Evolutionary conservation across 2,113 vertebrate species (phyloP).

Genomic region (Lophura nycthemera): DNA sequence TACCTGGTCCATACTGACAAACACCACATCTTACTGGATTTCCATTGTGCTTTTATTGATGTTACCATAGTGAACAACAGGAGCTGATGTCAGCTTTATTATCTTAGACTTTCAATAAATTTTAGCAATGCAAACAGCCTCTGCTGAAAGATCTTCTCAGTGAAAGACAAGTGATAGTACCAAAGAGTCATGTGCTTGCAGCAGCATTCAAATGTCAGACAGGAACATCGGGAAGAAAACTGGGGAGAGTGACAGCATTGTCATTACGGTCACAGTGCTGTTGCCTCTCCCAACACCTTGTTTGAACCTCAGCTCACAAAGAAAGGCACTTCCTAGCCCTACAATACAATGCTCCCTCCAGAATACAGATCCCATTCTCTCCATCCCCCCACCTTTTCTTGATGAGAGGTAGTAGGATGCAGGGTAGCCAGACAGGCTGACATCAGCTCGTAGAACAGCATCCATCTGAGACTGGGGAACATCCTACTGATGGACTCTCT

Average conservation of each 20-base stretch:
- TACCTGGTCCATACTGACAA: background rate
- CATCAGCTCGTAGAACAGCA: background rate
- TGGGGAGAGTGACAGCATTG: background rate
- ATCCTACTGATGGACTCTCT: background rate
- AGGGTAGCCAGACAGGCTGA: background rate
- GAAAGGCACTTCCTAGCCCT: background rate
- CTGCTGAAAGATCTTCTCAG: background rate
- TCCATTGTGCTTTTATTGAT: background rate
- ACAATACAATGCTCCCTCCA: accelerated
- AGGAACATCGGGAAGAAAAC: background rate
- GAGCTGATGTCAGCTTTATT: background rate
- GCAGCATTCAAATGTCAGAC: background rate
- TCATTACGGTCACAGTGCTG: accelerated
- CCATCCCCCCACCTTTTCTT: background rate
- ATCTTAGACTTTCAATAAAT: background rate
- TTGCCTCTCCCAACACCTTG: background rate
- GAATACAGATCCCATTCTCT: background rate
- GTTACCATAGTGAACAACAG: background rate
- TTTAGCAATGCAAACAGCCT: background rate
- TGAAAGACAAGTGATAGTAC: background rate
- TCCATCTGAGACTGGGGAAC: background rate
- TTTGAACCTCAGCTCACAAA: background rate
- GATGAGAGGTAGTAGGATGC: too few relatives aligned
- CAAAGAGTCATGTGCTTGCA: background rate
- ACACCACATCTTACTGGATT: accelerated